A percentile compares a stretch with the other conserved stretches of the same genome.
These are phyloP conservation scores for Salminus brasiliensis DNA, from an alignment of 2,113 vertebrate species.

Conservation along the genomic window DNA sequence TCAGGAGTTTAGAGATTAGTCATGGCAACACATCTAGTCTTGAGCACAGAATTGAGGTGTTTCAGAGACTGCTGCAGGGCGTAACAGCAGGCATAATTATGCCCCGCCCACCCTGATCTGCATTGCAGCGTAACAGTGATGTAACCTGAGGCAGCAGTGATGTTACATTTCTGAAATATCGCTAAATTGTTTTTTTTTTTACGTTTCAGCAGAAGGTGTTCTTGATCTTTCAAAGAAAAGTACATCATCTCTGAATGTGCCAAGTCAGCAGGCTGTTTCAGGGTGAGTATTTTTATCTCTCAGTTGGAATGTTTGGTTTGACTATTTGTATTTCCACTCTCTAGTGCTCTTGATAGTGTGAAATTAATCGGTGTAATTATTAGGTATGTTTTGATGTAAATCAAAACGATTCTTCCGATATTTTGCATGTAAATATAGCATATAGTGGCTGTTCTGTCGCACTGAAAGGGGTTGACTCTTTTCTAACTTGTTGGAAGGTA, in stretches of 20 bases:
- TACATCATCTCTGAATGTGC: slow-evolving; percentile 77
- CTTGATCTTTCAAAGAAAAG: slow-evolving; percentile 98
- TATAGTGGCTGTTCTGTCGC: slow-evolving; percentile 57
- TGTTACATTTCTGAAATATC: neutral
- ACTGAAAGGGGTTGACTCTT: slow-evolving; percentile 96
- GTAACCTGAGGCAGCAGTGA: too few relatives aligned
- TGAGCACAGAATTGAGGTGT: too few relatives aligned
- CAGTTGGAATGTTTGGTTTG: neutral
- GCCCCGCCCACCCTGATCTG: too few relatives aligned
- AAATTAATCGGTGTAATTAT: too few relatives aligned
- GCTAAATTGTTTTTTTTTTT: neutral
- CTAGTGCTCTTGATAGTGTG: too few relatives aligned
- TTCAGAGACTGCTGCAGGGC: too few relatives aligned
- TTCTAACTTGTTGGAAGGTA: slow-evolving; percentile 99
- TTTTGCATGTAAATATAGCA: neutral
- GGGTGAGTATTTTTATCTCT: slow-evolving; percentile 81
- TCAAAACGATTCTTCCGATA: neutral
- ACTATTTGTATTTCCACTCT: neutral
- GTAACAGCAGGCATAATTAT: too few relatives aligned
- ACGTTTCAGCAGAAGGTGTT: slow-evolving; percentile 84
- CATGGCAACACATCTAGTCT: too few relatives aligned
- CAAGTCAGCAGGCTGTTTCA: slow-evolving; percentile 73
- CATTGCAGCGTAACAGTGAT: too few relatives aligned
- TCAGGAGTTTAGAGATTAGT: too few relatives aligned
- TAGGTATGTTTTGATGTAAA: too few relatives aligned